Evolutionary conservation across 2,113 vertebrate genomes (phyloP).

Genomic region (Cisticola juncidis): DNA sequence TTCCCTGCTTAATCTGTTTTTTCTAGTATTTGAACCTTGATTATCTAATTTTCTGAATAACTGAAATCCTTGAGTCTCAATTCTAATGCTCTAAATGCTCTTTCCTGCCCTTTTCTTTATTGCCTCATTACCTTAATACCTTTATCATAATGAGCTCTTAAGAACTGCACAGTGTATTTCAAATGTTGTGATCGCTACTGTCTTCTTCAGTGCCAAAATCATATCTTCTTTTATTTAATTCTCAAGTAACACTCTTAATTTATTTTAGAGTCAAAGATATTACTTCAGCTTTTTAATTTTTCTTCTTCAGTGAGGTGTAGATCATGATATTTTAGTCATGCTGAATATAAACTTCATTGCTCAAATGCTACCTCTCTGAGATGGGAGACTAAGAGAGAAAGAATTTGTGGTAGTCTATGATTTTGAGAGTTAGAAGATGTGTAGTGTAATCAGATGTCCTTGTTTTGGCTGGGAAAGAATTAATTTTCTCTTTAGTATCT

Average conservation of each 20-base stretch:
- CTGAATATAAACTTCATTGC: not conserved
- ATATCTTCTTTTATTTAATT: not conserved
- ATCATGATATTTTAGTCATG: not conserved
- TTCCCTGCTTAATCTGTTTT: not conserved
- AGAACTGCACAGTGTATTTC: not conserved
- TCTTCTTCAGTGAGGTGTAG: not conserved
- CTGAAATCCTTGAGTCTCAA: not conserved
- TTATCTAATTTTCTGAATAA: constrained; percentile 8
- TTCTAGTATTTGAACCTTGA: not conserved
- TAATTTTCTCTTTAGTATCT: not conserved
- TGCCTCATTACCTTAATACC: not conserved
- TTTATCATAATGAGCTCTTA: not conserved
- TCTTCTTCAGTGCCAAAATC: not conserved
- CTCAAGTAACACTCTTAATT: not conserved
- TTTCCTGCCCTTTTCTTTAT: not conserved
- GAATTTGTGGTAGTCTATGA: not conserved
- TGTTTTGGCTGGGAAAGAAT: not conserved
- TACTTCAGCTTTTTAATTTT: not conserved
- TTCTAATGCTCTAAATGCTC: not conserved
- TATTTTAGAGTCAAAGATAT: not conserved
- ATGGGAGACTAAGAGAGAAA: not conserved
- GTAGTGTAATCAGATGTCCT: not conserved
- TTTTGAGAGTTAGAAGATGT: not conserved
- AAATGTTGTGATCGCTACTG: not conserved
- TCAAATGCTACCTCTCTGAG: not conserved